Percentiles rank a stretch among this genome's conserved stretches.
phyloP scores from a whole-genome alignment of 2,113 vertebrate genomes.

The Emberiza fucata region DNA sequence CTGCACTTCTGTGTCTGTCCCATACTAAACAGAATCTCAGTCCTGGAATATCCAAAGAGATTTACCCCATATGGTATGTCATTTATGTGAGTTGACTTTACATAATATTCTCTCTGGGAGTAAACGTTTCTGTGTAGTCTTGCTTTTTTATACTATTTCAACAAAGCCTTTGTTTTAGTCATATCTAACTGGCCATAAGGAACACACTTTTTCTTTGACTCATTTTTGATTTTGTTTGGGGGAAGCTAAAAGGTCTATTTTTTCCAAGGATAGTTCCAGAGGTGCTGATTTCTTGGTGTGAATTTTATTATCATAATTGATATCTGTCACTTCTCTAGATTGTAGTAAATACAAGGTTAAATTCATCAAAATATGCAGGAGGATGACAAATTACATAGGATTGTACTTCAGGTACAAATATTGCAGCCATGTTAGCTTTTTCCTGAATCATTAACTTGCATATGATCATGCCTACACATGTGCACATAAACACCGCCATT shows the following conservation, averaged over 20 bases:
- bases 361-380: background rate
- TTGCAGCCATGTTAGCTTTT: background rate
- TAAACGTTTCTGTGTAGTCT: background rate
- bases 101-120: background rate
- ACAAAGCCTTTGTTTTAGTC: background rate
- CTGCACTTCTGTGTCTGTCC: background rate
- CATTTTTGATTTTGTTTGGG: background rate
- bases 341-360: background rate
- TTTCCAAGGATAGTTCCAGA: background rate
- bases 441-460: background rate
- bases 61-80: background rate
- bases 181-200: background rate
- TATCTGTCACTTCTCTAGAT: background rate
- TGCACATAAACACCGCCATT: background rate
- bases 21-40: background rate
- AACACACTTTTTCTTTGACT: background rate
- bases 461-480: background rate
- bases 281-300: background rate
- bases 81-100: background rate
- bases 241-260: background rate
- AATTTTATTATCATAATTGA: background rate
- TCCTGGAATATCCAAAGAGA: background rate
- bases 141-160: background rate
- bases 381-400: background rate
- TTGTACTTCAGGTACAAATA: background rate